Percentiles rank a stretch among this genome's conserved stretches.
Conservation (phyloP, 2,888 invertebrate species). For the Epistrophe eligans region DNA sequence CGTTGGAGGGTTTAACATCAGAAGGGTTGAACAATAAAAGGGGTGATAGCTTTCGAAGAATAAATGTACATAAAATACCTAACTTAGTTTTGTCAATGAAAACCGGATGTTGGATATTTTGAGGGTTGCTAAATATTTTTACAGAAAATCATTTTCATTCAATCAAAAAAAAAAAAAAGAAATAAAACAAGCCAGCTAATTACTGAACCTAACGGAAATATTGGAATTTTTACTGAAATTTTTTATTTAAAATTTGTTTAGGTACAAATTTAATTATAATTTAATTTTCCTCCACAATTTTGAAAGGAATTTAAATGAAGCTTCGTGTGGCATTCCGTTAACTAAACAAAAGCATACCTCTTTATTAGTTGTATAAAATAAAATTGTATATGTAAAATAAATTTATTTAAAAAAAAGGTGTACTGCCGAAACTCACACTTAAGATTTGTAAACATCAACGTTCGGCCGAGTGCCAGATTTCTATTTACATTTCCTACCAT, state of each 20-base stretch:
- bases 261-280: too few relatives aligned
- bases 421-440: too few relatives aligned
- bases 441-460: too few relatives aligned
- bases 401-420: too few relatives aligned
- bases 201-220: background rate
- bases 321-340: too few relatives aligned
- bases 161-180: background rate
- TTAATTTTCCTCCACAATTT: too few relatives aligned
- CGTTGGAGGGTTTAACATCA: background rate
- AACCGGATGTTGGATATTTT: constrained; percentile 21
- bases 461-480: too few relatives aligned
- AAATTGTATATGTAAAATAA: too few relatives aligned
- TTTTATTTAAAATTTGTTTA: background rate
- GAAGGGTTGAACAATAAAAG: constrained; percentile 12
- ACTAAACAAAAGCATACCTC: too few relatives aligned
- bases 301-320: too few relatives aligned
- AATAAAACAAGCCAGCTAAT: background rate
- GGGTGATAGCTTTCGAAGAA: background rate
- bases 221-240: background rate
- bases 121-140: background rate
- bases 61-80: background rate
- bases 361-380: too few relatives aligned
- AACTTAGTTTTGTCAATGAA: background rate
- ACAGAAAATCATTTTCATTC: background rate
- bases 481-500: too few relatives aligned